Evolutionary conservation across 1,140 invertebrate genomes (phyloP), one percentile per base, ranked within the genome.

Genomic region (Maconellicoccus hirsutus): DNA sequence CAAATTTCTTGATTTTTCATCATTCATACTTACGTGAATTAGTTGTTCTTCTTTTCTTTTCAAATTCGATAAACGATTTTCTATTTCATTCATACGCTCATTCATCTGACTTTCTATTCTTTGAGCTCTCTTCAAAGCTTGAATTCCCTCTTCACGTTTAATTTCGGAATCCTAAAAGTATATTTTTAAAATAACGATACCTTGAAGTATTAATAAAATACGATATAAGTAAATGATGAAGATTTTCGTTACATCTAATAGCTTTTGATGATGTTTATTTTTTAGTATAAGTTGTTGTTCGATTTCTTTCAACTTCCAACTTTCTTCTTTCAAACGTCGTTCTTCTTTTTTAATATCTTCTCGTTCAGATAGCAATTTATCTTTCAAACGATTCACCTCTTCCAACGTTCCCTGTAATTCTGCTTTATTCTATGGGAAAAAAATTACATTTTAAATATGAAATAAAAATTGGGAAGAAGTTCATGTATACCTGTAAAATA

Each of bases 71-170:
- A 66, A 25, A 3, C 61, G 61, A 2, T 66, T 66, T 66, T 66
- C 61, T 4, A 66, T 26, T 25, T 66, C 25, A 23, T 66, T 22
- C 16, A 66, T 26, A 6, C 61, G 19, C 16, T 66, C 61, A 22
- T 66, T 66, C 61, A 66, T 66, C 19, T 66, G 61, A 26, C 61
- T 66, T 66, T 66, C 61, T 25, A 66, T 66, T 25, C 8, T 25
- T 16, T 66, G 61, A 66, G 61, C 61, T 66, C 25, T 66, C 25
- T 66, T 66, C 25, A 66, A 16, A 10, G 61, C 61, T 66, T 26
- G 61, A 66, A 66, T 66, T 25, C 61, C 61, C 25, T 66, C 61
- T 25, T 66, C 61, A 23, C 21, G 19, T 26, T 66, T 66, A 12
- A 25, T 23, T 26, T 66, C 61, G 10, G 25, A 23, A 23, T 66